Percentiles rank a stretch among this genome's conserved stretches.
These are phyloP conservation scores for Sylvilagus bachmani DNA, from an alignment of 2,113 vertebrate genomes.

Conservation along the genomic window DNA sequence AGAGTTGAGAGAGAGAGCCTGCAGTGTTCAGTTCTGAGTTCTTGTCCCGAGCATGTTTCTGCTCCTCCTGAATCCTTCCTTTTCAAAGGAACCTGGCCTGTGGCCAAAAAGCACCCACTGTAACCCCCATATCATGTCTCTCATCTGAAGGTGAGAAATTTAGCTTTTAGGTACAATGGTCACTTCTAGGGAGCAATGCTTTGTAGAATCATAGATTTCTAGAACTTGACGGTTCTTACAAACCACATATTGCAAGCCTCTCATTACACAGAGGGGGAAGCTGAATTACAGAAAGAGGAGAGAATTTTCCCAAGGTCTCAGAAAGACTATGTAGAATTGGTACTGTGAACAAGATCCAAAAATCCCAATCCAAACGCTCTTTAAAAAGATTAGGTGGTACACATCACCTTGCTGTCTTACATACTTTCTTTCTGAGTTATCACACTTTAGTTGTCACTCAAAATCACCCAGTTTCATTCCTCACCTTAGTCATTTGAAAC, in stretches of 20 bases:
- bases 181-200: neutral
- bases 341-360: neutral
- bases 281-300: neutral
- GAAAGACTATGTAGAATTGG: neutral
- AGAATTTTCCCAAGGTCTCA: neutral
- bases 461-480: neutral
- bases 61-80: neutral
- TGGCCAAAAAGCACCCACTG: neutral
- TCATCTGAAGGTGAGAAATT: neutral
- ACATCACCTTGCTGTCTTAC: neutral
- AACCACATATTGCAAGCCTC: neutral
- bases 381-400: neutral
- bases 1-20: conserved; percentile 2
- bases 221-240: neutral
- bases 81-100: neutral
- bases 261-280: conserved; percentile 50
- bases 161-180: conserved; percentile 12
- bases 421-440: neutral
- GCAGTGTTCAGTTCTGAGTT: conserved; percentile 37
- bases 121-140: neutral
- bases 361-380: neutral
- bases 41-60: neutral
- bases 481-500: neutral
- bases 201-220: neutral
- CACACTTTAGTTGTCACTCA: neutral